These are phyloP conservation scores for Steinernema khuongi DNA, from an alignment of 1,140 invertebrate genomes.

Conservation along the genomic window DNA sequence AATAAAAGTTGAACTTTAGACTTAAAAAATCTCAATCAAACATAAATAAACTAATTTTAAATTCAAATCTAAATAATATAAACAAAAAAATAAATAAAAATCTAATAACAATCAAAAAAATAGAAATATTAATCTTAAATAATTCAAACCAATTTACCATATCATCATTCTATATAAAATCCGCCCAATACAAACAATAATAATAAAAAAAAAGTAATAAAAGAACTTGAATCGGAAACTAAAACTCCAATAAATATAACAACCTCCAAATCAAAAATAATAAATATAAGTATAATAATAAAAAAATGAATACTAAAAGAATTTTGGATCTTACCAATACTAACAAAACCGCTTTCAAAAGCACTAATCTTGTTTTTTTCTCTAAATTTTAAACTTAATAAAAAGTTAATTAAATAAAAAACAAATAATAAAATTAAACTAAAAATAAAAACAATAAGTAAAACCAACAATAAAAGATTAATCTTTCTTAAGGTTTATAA, in stretches of 20 bases:
- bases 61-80: slow-evolving; percentile 25
- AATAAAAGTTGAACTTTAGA: too few relatives aligned
- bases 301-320: slow-evolving; percentile 43
- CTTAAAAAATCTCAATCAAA: too few relatives aligned
- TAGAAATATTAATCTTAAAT: slow-evolving; percentile 41
- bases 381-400: slow-evolving; percentile 29
- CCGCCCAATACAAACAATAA: slow-evolving; percentile 24
- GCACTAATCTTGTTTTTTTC: slow-evolving; percentile 36
- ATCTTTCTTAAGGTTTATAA: too few relatives aligned
- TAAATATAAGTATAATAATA: slow-evolving; percentile 42
- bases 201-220: slow-evolving; percentile 34
- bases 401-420: slow-evolving; percentile 41
- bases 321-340: slow-evolving; percentile 38
- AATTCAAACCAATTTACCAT: slow-evolving; percentile 30
- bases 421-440: too few relatives aligned
- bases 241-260: slow-evolving; percentile 37
- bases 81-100: too few relatives aligned
- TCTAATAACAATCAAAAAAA: slow-evolving; percentile 40
- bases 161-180: slow-evolving; percentile 43
- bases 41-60: slow-evolving; percentile 7
- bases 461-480: too few relatives aligned
- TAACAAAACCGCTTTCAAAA: slow-evolving; percentile 44
- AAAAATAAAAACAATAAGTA: too few relatives aligned
- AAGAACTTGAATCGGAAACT: slow-evolving; percentile 35
- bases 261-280: slow-evolving; percentile 46